Percentiles rank a stretch among this genome's conserved stretches.
These are phyloP conservation scores for Tiaroga cobitis DNA, from an alignment of 2,797 vertebrate species.

Conservation along the genomic window DNA sequence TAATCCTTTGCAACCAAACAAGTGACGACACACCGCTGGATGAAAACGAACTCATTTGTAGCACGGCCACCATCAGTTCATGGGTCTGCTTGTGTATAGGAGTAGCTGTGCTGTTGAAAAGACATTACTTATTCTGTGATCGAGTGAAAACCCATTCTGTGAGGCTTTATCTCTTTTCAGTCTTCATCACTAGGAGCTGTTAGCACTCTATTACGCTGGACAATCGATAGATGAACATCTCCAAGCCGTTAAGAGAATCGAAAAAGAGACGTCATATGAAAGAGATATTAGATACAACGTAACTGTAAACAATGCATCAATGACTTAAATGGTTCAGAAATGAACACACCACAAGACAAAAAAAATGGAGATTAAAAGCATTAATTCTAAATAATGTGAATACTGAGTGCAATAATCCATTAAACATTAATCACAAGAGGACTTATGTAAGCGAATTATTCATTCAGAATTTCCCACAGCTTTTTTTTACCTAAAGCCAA, in stretches of 20 bases:
- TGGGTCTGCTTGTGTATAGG: constrained; percentile 16
- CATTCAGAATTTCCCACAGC: neutral
- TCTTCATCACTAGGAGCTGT: constrained; percentile 11
- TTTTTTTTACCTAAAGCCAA: neutral
- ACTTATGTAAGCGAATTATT: neutral
- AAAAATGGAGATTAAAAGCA: neutral
- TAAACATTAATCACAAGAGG: neutral
- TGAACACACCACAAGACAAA: neutral
- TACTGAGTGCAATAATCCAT: neutral
- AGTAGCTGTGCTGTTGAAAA: constrained; percentile 24
- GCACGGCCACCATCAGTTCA: neutral
- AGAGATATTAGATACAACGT: neutral
- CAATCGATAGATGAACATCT: constrained; percentile 26
- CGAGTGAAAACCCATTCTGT: constrained; percentile 22
- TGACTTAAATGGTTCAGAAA: neutral
- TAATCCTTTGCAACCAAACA: neutral
- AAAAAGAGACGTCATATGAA: neutral
- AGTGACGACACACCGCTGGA: constrained; percentile 4
- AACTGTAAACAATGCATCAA: neutral
- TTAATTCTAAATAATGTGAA: neutral
- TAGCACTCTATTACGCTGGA: neutral
- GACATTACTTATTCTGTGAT: constrained; percentile 32
- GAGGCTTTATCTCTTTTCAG: constrained; percentile 18
- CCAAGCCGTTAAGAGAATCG: neutral
- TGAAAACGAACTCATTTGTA: neutral